Base-by-base conservation (phyloP, 2,797 vertebrate species). In the Spinibarbus caldwelli region DNA sequence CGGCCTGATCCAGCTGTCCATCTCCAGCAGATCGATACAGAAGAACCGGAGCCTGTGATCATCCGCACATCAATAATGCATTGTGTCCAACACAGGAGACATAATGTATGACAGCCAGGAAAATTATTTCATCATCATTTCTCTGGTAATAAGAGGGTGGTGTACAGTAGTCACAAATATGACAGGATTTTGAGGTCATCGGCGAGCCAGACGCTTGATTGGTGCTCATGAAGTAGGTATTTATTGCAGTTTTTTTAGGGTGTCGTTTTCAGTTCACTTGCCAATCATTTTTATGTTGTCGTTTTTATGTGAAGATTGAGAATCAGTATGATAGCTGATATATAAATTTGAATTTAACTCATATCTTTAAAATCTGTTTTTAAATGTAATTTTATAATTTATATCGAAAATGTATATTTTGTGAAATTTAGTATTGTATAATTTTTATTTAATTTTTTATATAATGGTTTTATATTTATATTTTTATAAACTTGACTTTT, bases 41-140 rank as follows among this genome's bases (percentile, higher is more conserved):
- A 21, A 80, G 43, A 34, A 1, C 29, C 36, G 29, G 57, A 43
- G 59, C 19, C 29, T 31, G 36, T n/a, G n/a, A n/a, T n/a, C n/a
- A n/a, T n/a, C n/a, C n/a, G n/a, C n/a, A n/a, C n/a, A 59, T 82
- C 68, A 82, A 72, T 82, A 82, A 82, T 78, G 49, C 49, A 71
- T 43, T 38, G 4, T 34, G 59, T 80, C 62, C 31, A 36, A 66
- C 77, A 45, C 4, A 43, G 36, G 34, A 78, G 54, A 57, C 4
- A 0, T 71, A 19, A 59, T 57, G 36, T 7, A 9, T 71, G n/a
- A 82, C 36, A 21, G 67, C 6, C 49, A 43, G 17, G 34, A 36
- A 41, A 23, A 57, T 57, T 0, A 57, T 21, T 29, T 21, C 17
- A 43, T 45, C 76, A 29, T 81, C 10, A 54, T 71, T 57, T 71